Evolutionary conservation across 2,888 invertebrate species (phyloP).

Genomic region (Taphrorychus bicolor): DNA sequence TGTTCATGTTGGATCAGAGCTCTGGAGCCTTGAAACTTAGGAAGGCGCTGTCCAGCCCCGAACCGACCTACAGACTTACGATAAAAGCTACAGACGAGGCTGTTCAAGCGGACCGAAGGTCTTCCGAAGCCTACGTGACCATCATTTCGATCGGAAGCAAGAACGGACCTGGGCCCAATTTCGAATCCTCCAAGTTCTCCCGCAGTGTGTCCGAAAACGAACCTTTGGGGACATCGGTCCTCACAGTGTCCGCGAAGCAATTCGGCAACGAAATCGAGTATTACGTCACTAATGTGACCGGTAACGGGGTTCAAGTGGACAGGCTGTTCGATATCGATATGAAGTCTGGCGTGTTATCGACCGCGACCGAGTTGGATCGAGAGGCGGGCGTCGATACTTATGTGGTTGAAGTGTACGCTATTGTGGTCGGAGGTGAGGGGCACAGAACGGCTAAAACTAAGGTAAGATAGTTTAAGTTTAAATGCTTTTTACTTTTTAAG

Average conservation of each 20-base stretch:
- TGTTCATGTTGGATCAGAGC: constrained; percentile 82
- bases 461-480: constrained; percentile 64
- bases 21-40: constrained; percentile 76
- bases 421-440: constrained; percentile 70
- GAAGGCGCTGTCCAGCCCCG: constrained; percentile 67
- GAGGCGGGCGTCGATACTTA: constrained; percentile 84
- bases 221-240: constrained; percentile 82
- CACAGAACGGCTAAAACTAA: constrained; percentile 82
- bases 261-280: constrained; percentile 78
- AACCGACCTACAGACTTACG: constrained; percentile 81
- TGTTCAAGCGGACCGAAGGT: constrained; percentile 85
- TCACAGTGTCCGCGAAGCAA: constrained; percentile 78
- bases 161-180: constrained; percentile 63
- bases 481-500: no score
- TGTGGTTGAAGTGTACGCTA: constrained; percentile 85
- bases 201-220: constrained; percentile 91
- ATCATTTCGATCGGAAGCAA: constrained; percentile 73
- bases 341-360: constrained; percentile 85
- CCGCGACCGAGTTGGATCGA: constrained; percentile 82
- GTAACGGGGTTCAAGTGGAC: constrained; percentile 78
- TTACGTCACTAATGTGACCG: constrained; percentile 88
- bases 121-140: constrained; percentile 86
- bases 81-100: constrained; percentile 93
- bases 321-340: constrained; percentile 91
- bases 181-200: constrained; percentile 68